These are phyloP conservation scores for Suricata suricatta DNA, from an alignment of 2,113 vertebrate genomes.

Conservation along the genomic window DNA sequence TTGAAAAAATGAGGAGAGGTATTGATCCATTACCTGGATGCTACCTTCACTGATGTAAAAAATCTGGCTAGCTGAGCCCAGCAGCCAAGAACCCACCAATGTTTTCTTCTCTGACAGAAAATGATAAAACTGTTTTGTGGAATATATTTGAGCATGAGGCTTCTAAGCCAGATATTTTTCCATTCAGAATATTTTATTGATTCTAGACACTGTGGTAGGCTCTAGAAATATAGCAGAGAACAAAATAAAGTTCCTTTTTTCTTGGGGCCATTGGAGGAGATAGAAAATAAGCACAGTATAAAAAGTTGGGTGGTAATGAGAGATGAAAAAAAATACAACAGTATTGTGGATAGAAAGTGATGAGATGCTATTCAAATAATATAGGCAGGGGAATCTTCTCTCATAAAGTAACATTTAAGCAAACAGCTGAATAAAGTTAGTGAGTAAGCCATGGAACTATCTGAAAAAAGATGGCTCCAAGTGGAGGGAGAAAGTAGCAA, in stretches of 20 bases:
- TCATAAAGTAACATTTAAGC: not conserved
- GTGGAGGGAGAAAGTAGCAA: no score
- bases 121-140: not conserved
- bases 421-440: not conserved
- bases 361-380: not conserved
- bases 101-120: not conserved
- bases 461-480: no score
- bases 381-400: not conserved
- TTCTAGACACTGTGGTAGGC: not conserved
- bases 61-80: not conserved
- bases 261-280: not conserved
- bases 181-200: not conserved
- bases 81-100: not conserved
- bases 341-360: not conserved
- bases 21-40: not conserved
- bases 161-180: not conserved
- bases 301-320: not conserved
- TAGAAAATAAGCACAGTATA: not conserved
- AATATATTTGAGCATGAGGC: not conserved
- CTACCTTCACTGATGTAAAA: not conserved
- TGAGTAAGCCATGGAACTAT: no score
- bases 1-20: not conserved
- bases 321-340: not conserved
- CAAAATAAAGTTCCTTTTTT: not conserved
- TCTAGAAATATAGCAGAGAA: not conserved